Base-by-base conservation (phyloP, 2,113 vertebrate genomes). In the Dromas ardeola region DNA sequence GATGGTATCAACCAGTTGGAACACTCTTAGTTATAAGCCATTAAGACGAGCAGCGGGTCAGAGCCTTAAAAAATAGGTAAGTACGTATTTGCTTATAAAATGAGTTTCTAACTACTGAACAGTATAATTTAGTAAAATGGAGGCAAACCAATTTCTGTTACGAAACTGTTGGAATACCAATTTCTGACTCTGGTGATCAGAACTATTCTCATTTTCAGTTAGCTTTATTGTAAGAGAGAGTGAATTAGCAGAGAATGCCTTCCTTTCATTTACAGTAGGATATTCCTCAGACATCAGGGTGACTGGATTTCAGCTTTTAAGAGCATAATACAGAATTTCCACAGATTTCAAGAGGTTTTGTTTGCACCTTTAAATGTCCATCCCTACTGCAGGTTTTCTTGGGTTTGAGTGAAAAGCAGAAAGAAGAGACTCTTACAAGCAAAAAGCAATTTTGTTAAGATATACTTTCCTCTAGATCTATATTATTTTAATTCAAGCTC, bases 51-150 rank as follows among this genome's bases (percentile, higher is more conserved):
- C 49, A 59, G 84, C 2, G 73, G 91, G 88, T 94, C 78, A 90
- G 81, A 92, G 76, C 88, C 73, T 93, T 76, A 74, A 56, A 97
- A 88, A 92, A 88, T 74, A 97, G 93, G 71, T 88, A 89, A 92
- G 76, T 59, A 34, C 0, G 76, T 88, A 71, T 95, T 88, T 91
- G 79, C 66, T 96, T 93, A 94, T 74, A 93, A 91, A 94, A 86
- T 89, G 87, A 86, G 23, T 76, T 95, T 81, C 95, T 85, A 95
- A 89, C 97, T 97, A 86, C 42, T 95, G 74, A 93, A 81, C 73
- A 81, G 53, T 65, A 85, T 94, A 88, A 92, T 95, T 96, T 87
- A 97, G 95, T 96, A 95, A 95, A 95, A 96, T 42, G 45, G 73
- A 94, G 73, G 58, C 78, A 77, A 93, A 97, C 63, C 59, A 59